Conservation (phyloP, 2,797 vertebrate species). For the Acanthis flammea region DNA sequence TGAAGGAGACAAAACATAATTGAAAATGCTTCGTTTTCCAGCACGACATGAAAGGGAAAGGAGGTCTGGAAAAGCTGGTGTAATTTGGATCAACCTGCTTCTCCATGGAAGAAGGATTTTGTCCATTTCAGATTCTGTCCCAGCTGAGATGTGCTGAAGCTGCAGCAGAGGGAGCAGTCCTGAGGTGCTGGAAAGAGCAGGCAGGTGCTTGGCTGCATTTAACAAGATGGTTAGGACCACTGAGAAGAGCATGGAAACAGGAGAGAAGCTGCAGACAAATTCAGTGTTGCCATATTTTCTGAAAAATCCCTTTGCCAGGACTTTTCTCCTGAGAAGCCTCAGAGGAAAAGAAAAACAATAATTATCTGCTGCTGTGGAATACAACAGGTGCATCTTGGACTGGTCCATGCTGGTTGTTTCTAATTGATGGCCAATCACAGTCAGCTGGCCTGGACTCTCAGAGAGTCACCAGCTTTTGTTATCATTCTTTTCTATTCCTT, state of each 20-base stretch:
- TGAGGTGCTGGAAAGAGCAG: not conserved
- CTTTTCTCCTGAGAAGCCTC: not conserved
- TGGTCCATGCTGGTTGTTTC: no score
- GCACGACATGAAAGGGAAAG: not conserved
- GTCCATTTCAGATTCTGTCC: rapidly evolving
- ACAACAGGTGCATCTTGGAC: no score
- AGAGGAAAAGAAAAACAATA: not conserved
- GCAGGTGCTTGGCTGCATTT: not conserved
- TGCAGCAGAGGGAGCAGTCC: not conserved
- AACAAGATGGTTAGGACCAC: not conserved
- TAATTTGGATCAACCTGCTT: not conserved
- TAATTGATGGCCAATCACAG: no score
- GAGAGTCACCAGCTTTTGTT: no score
- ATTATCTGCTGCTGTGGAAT: not conserved
- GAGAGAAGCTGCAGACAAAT: not conserved
- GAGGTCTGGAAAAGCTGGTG: not conserved
- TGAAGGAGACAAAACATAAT: not conserved
- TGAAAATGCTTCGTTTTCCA: not conserved
- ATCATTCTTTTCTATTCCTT: no score
- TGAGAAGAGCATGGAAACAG: not conserved
- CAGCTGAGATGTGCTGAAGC: not conserved
- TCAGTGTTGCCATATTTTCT: not conserved
- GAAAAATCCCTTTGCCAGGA: not conserved
- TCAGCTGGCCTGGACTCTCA: no score
- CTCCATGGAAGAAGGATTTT: not conserved